These are phyloP conservation scores for Prunella strophiata DNA, from an alignment of 2,797 vertebrate species.

Conservation along the genomic window DNA sequence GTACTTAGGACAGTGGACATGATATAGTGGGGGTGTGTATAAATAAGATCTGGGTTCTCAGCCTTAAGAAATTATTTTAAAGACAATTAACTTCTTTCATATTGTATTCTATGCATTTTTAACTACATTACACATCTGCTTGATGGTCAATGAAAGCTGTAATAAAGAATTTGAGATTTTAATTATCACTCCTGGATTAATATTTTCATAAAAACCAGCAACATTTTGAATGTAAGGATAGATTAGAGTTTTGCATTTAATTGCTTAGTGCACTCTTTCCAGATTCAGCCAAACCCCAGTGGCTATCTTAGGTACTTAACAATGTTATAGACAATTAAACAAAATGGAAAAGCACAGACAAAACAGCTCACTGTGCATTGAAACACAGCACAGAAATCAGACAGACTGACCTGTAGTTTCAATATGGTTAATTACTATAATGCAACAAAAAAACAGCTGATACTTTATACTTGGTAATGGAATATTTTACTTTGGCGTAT, in stretches of 20 bases:
- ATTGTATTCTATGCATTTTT: not conserved
- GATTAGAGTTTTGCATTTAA: not conserved
- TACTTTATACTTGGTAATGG: not conserved
- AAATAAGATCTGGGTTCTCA: not conserved
- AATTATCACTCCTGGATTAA: slow-evolving; percentile 27
- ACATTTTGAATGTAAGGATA: not conserved
- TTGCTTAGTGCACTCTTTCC: not conserved
- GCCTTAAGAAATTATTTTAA: slow-evolving; percentile 1
- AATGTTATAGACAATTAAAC: not conserved
- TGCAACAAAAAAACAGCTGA: not conserved
- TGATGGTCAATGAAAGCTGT: slow-evolving; percentile 3
- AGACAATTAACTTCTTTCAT: not conserved
- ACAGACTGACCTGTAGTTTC: not conserved
- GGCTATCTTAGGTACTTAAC: not conserved
- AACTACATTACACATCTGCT: not conserved
- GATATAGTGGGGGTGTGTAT: not conserved
- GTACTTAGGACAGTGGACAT: not conserved
- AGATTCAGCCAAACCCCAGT: not conserved
- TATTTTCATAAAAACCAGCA: slow-evolving; percentile 3
- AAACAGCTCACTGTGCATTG: not conserved
- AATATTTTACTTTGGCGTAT: not conserved
- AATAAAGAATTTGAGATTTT: not conserved
- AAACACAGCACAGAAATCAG: not conserved
- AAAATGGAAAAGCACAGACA: not conserved
- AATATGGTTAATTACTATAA: not conserved